Evolutionary conservation across 2,113 vertebrate genomes (phyloP).

Genomic region (Actenoides hombroni): DNA sequence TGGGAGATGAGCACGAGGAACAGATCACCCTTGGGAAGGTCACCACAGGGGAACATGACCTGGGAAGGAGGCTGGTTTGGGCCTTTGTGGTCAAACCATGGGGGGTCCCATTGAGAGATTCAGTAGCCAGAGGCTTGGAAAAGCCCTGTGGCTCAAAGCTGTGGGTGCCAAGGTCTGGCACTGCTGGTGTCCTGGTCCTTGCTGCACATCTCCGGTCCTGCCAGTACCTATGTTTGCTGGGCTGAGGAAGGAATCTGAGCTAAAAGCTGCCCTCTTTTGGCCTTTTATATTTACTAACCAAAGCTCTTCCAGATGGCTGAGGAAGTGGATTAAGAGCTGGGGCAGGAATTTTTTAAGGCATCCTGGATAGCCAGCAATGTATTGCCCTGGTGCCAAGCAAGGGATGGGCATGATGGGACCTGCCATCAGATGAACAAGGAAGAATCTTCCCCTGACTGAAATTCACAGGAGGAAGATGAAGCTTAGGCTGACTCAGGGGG

Average conservation of each 20-base stretch:
- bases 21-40: neutral
- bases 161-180: neutral
- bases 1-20: neutral
- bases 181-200: neutral
- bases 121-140: neutral
- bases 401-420: neutral
- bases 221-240: neutral
- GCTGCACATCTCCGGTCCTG: neutral
- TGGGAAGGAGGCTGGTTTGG: neutral
- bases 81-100: neutral
- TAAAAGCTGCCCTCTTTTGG: slow-evolving; percentile 5
- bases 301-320: neutral
- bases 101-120: neutral
- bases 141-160: neutral
- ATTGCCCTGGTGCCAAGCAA: neutral
- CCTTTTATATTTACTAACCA: neutral
- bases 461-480: neutral
- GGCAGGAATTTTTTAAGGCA: neutral
- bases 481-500: neutral
- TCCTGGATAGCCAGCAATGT: neutral
- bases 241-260: neutral
- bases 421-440: neutral
- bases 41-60: neutral
- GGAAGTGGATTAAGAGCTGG: neutral
- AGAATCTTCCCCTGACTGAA: neutral